Conservation (phyloP, 2,113 vertebrate species). For the Aleadryas rufinucha region DNA sequence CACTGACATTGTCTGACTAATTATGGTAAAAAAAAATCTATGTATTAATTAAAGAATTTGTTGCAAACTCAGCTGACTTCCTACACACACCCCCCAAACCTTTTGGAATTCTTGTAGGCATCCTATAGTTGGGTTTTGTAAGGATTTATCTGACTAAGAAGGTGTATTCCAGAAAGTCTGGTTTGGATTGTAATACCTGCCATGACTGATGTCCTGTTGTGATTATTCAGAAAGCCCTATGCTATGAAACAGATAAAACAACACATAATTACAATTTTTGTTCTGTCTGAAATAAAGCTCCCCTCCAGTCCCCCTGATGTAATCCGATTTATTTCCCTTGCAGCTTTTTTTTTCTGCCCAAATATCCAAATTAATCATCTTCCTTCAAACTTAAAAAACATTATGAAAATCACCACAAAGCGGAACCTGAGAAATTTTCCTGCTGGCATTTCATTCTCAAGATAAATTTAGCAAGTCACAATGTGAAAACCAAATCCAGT, state of each 20-base stretch:
- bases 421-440: not conserved
- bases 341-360: not conserved
- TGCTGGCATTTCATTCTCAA: not conserved
- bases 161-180: not conserved
- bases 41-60: not conserved
- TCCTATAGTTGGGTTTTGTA: not conserved
- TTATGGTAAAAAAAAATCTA: not conserved
- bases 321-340: not conserved
- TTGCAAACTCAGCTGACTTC: not conserved
- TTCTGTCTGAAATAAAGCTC: not conserved
- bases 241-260: not conserved
- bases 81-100: fast-evolving
- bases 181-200: not conserved
- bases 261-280: not conserved
- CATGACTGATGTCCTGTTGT: not conserved
- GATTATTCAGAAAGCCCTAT: not conserved
- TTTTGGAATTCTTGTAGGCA: not conserved
- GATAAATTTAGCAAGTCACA: not conserved
- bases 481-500: not conserved
- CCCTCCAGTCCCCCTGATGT: not conserved
- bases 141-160: not conserved
- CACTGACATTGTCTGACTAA: not conserved
- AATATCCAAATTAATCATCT: not conserved
- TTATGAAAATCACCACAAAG: not conserved
- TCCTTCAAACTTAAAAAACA: not conserved